A percentile compares a stretch with the other conserved stretches of the same genome.
phyloP scores from a whole-genome alignment of 2,888 invertebrate species.

The Iselma pallidipennis region DNA sequence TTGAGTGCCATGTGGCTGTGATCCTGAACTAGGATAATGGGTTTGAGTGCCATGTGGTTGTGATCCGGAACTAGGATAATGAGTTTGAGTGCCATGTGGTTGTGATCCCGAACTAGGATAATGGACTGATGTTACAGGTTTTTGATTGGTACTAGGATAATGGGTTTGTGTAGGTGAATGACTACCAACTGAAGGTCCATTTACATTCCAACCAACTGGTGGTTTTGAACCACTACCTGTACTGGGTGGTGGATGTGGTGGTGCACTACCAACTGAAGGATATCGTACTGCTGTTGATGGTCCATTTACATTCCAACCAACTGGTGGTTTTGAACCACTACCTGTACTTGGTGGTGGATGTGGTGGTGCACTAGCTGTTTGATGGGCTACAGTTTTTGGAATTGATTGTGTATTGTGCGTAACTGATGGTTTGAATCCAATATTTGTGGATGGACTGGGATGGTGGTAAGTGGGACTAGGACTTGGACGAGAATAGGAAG shows the following conservation, averaged over 20 bases:
- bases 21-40: too few species aligned
- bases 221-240: background rate
- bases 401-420: too few species aligned
- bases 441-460: background rate
- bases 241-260: background rate
- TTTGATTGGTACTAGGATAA: background rate
- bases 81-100: too few species aligned
- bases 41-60: too few species aligned
- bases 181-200: background rate
- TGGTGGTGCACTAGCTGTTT: background rate
- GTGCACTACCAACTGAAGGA: background rate
- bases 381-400: background rate
- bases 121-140: background rate
- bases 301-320: background rate
- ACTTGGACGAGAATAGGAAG: background rate
- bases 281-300: background rate
- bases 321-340: background rate
- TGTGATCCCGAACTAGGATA: too few species aligned
- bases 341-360: background rate
- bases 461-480: background rate
- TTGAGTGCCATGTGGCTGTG: too few species aligned
- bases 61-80: too few species aligned
- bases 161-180: background rate
- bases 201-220: background rate
- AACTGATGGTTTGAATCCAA: background rate